Evolutionary conservation across 64 coral and sea anemone genomes (phyloP), one percentile per base, ranked within the genome.

Genomic region (Pachyseris speciosa): DNA sequence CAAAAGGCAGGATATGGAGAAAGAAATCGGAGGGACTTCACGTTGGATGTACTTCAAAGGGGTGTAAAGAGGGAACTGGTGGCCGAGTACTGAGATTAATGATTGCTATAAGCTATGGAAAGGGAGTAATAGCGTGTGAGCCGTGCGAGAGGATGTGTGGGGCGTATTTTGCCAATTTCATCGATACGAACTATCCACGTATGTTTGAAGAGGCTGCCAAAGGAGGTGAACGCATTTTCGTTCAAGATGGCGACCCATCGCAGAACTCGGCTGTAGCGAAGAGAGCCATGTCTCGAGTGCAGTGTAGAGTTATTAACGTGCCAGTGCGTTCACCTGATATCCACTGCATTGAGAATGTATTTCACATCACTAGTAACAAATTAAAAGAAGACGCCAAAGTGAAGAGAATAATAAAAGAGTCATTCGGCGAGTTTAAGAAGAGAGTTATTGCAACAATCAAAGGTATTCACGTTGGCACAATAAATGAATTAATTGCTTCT

Each of bases 11-110:
- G 61, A 32, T 29, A 20, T 86, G 59, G 63, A 44, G 40, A 69
- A 50, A 86, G 40, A 69, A 64, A 32, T n/a, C 0, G 4, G 83
- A 86, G 42, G 83, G 63, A 43, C 64, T 86, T 43, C 39, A 60
- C 10, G n/a, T 66, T 20, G 63, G 63, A 29, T 86, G 83, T 40
- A 86, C 83, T 37, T 48, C 53, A 48, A 86, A 86, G 66, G 83
- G 38, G 20, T 43, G 39, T 25, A 69, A 86, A 49, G 60, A 10
- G 0, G 22, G 80, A 8, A 30, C 15, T 64, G 55, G 67, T 34
- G 63, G 61, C 7, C 63, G 47, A 47, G 83, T 85, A n/a, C 28
- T 85, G 17, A 65, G 38, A 37, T n/a, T 85, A 51, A 43, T 85
- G 19, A 37, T 69, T n/a, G 10, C 58, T 27, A 69, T 85, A 12